phyloP scores from a whole-genome alignment of 2,113 vertebrate genomes.

The Phodopus roborovskii region DNA sequence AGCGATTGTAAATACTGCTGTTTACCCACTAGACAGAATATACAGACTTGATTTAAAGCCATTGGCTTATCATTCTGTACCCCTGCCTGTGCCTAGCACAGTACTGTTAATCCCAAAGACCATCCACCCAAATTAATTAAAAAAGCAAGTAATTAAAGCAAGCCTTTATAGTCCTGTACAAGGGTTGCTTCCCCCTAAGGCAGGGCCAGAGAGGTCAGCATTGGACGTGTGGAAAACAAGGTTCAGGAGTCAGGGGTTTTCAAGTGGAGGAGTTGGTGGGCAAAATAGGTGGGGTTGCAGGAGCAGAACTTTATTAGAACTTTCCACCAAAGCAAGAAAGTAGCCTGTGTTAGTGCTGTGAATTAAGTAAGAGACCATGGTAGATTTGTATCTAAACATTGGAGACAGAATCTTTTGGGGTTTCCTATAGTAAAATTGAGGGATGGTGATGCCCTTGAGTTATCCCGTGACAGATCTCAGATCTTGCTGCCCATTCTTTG shows the following conservation, averaged over 20 bases:
- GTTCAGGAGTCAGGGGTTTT: background rate
- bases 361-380: conserved; percentile 26
- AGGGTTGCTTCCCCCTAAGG: background rate
- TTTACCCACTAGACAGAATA: background rate
- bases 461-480: background rate
- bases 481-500: conserved; percentile 32
- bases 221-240: background rate
- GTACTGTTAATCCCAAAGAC: background rate
- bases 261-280: background rate
- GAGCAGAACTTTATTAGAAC: background rate
- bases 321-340: conserved; percentile 45
- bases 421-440: conserved; percentile 22
- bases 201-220: background rate
- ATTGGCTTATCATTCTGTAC: background rate
- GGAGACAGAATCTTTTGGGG: background rate
- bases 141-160: background rate
- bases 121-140: background rate
- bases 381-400: background rate
- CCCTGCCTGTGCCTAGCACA: background rate
- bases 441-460: background rate
- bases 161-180: background rate
- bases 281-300: background rate
- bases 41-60: background rate
- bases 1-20: background rate
- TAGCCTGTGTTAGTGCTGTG: background rate